Evolutionary conservation across 1,140 invertebrate species (phyloP), one percentile per base, ranked within the genome.

Genomic region (Psix sp.): DNA sequence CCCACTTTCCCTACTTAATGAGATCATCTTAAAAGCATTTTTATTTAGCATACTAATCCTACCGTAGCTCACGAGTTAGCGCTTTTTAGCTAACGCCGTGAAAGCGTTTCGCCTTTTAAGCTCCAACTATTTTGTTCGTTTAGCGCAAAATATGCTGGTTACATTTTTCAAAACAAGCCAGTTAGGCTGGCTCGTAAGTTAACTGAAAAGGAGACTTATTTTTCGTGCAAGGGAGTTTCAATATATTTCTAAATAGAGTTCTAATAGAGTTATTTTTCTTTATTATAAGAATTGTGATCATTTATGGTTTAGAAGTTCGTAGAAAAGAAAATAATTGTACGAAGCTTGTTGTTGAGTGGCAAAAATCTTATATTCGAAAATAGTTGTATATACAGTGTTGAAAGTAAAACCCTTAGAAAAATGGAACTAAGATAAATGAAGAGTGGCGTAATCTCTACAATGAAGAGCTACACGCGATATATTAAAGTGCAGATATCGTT

Each of bases 1-100:
- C 6, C 11, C 9, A 11, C 51, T 42, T 21, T 18, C 33, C 36
- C n/a, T 20, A 20, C 17, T 60, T 39, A 48, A 20, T 48, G 40
- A 63, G 2, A 40, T 40, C 38, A 35, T 11, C 13, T 35, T 35
- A 3, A 3, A 33, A 6, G 6, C 11, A 2, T 11, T 43, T 7
- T 21, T 15, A 4, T 14, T 16, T 38, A 38, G 10, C 14, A 11
- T 5, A 38, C 7, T 2, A 4, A 7, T 16, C n/a, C 26, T n/a
- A 29, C 26, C 26, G 7, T 29, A 10, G 2, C 2, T 3, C 26
- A n/a, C 6, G 2, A 29, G 21, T 24, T 29, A 10, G 2, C n/a
- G 2, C 7, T 29, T 7, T n/a, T 2, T 29, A n/a, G 7, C n/a
- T 29, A 10, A 29, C 26, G n/a, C 26, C n/a, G 7, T 4, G 21